Percentiles rank a stretch among this genome's conserved stretches.
Conservation (phyloP, 1,140 invertebrate genomes). For the Drosophila albomicans region DNA sequence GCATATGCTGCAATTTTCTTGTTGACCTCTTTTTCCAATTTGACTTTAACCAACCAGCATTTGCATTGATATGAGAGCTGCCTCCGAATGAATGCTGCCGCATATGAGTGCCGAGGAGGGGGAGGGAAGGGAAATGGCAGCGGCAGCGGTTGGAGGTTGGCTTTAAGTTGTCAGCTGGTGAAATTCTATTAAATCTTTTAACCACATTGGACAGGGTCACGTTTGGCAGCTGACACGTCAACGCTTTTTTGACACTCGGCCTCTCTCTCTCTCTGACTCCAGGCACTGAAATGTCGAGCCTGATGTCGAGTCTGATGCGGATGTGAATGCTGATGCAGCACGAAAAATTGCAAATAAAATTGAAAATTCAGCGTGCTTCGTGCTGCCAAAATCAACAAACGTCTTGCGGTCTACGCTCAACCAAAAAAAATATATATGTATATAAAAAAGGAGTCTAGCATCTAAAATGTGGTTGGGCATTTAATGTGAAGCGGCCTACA, state of each 20-base stretch:
- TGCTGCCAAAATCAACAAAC: slow-evolving; percentile 72
- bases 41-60: slow-evolving; percentile 10
- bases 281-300: slow-evolving; percentile 14
- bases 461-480: slow-evolving; percentile 41
- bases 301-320: not conserved
- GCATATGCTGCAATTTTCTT: slow-evolving; percentile 1
- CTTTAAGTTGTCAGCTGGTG: slow-evolving; percentile 21
- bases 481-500: slow-evolving; percentile 21
- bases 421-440: not conserved
- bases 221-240: slow-evolving; percentile 65
- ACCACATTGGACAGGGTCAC: slow-evolving; percentile 77
- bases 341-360: slow-evolving; percentile 75
- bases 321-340: slow-evolving; percentile 57
- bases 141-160: not conserved
- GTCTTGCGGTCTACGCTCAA: slow-evolving; percentile 30
- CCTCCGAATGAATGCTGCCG: too few relatives aligned
- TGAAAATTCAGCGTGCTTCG: slow-evolving; percentile 74
- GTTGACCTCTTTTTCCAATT: slow-evolving; percentile 8
- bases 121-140: not conserved
- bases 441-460: not conserved
- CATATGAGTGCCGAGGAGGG: not conserved
- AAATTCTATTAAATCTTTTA: slow-evolving; percentile 60
- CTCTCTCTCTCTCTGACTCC: slow-evolving; percentile 1
- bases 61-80: slow-evolving; percentile 29
- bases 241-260: slow-evolving; percentile 61